A percentile compares a stretch with the other conserved stretches of the same genome.
phyloP scores from a whole-genome alignment of 2,113 vertebrate genomes.

The Oplegnathus fasciatus region DNA sequence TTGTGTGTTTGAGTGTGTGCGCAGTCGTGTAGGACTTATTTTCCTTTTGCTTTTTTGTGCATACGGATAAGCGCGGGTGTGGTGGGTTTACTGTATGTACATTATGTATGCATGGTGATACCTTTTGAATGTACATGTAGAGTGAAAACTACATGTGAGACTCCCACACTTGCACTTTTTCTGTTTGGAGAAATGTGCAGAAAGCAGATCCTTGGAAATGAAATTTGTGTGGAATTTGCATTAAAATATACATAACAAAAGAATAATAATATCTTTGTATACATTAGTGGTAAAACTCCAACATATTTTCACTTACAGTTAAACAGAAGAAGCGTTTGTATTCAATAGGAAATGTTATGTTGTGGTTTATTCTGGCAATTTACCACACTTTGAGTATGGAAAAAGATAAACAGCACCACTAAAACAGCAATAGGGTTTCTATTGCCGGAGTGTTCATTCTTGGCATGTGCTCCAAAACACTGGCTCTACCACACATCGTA shows the following conservation, averaged over 20 bases:
- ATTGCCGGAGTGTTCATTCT: slow-evolving; percentile 37
- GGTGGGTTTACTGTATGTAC: slow-evolving; percentile 25
- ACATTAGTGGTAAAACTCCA: background rate
- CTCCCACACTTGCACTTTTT: slow-evolving; percentile 44
- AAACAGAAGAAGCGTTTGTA: background rate
- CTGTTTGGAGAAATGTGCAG: background rate
- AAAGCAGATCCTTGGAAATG: background rate
- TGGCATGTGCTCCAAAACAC: slow-evolving; percentile 37
- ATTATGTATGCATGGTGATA: slow-evolving; percentile 35
- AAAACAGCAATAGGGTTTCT: slow-evolving; percentile 32
- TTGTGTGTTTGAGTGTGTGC: slow-evolving; percentile 24
- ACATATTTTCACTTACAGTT: background rate
- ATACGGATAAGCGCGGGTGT: slow-evolving; percentile 16
- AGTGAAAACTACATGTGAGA: slow-evolving; percentile 17
- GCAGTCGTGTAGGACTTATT: slow-evolving; percentile 35
- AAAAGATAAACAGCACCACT: slow-evolving; percentile 32
- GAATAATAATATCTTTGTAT: background rate
- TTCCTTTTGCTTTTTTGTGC: slow-evolving; percentile 23
- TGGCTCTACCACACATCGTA: slow-evolving; percentile 23
- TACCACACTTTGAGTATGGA: slow-evolving; percentile 9
- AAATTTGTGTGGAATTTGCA: slow-evolving; percentile 36
- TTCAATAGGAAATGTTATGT: background rate
- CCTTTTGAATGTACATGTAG: slow-evolving; percentile 26
- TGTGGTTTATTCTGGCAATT: slow-evolving; percentile 19
- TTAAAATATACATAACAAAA: slow-evolving; percentile 9